These are phyloP conservation scores for Ascidia mentula DNA, from an alignment of 23 tunicate genomes.

Conservation along the genomic window DNA sequence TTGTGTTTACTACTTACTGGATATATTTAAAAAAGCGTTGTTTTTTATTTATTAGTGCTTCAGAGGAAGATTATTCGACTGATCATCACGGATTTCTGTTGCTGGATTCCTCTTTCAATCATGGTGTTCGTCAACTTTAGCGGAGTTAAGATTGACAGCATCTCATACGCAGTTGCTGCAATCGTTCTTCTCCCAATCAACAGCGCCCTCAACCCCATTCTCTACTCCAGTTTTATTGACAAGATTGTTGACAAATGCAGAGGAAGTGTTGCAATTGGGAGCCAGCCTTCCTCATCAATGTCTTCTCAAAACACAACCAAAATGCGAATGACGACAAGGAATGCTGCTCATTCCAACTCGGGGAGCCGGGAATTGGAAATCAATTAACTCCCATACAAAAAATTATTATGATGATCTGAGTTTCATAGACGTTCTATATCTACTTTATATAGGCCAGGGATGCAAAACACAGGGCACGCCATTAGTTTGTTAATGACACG, in stretches of 20 bases:
- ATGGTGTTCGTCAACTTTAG: conserved; percentile 17
- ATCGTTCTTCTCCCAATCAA: conserved; percentile 11
- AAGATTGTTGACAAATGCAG: neutral
- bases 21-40: neutral
- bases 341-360: too few relatives aligned
- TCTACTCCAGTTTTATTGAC: conserved; percentile 7
- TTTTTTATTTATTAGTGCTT: neutral
- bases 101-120: conserved; percentile 22
- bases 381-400: too few relatives aligned
- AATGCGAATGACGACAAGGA: too few relatives aligned
- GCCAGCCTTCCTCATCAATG: neutral
- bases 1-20: neutral
- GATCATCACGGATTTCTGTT: conserved; percentile 15
- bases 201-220: conserved; percentile 17
- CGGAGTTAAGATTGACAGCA: conserved; percentile 8
- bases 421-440: too few relatives aligned
- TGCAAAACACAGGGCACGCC: too few relatives aligned
- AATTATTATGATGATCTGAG: too few relatives aligned
- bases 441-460: too few relatives aligned
- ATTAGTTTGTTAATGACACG: too few relatives aligned
- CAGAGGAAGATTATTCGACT: neutral
- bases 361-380: too few relatives aligned
- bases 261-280: neutral
- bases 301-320: too few relatives aligned
- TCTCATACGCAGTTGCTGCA: conserved; percentile 12